Evolutionary conservation across 2,888 invertebrate species (phyloP).

Genomic region (Globia sparganii): DNA sequence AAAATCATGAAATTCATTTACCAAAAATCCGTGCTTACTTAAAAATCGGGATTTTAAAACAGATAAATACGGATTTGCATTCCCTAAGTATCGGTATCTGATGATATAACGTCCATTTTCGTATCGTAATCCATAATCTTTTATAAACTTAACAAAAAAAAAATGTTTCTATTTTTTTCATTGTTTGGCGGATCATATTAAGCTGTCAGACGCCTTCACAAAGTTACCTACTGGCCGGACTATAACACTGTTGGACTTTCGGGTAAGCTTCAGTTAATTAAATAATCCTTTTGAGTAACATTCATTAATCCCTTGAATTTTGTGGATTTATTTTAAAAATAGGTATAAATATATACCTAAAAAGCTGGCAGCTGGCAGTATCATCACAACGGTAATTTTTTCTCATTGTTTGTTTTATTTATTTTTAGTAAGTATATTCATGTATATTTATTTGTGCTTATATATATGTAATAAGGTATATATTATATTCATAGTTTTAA

Average conservation of each 20-base stretch:
- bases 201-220: neutral
- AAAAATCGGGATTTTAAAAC: neutral
- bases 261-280: neutral
- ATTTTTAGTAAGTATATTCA: too few relatives aligned
- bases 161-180: neutral
- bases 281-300: neutral
- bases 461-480: too few relatives aligned
- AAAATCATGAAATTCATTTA: neutral
- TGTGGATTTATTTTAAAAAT: neutral
- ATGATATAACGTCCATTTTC: neutral
- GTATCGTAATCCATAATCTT: neutral
- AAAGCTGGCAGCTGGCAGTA: too few relatives aligned
- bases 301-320: neutral
- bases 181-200: neutral
- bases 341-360: too few relatives aligned
- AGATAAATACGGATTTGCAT: neutral
- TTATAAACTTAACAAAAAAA: neutral
- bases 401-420: too few relatives aligned
- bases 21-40: neutral
- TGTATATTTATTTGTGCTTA: too few relatives aligned
- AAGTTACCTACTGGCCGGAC: neutral
- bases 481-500: too few relatives aligned
- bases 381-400: too few relatives aligned
- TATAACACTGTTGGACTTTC: neutral
- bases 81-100: neutral